Evolutionary conservation across 2,888 invertebrate genomes (phyloP).

Genomic region (Tetragonula carbonaria): DNA sequence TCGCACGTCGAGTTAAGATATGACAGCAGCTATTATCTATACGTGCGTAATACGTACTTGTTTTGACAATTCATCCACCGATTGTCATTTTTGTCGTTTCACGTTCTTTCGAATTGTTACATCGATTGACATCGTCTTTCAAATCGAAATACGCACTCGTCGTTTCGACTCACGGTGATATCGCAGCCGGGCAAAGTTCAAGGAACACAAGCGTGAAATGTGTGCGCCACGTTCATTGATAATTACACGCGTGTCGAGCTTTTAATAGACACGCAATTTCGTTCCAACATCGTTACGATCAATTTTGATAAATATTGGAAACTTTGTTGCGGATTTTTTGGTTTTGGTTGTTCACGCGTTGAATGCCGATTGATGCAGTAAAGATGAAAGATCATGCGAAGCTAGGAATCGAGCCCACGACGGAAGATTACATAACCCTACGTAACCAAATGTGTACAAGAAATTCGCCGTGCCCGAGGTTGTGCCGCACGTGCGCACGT

Average conservation of each 20-base stretch:
- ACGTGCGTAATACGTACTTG: neutral
- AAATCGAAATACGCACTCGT: neutral
- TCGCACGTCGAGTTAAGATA: neutral
- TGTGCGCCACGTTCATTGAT: conserved; percentile 35
- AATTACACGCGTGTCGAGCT: neutral
- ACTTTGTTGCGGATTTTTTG: too few relatives aligned
- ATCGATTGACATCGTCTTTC: neutral
- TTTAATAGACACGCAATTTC: too few relatives aligned
- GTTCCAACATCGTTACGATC: neutral
- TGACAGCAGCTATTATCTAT: neutral
- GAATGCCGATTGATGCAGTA: too few relatives aligned
- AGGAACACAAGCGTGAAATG: neutral
- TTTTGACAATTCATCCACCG: neutral
- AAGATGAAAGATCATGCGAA: neutral
- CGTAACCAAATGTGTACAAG: conserved; percentile 35
- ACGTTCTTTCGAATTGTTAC: neutral
- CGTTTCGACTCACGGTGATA: neutral
- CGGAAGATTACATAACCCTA: conserved; percentile 43
- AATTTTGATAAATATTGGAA: neutral
- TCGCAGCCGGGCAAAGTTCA: neutral
- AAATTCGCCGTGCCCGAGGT: conserved; percentile 48
- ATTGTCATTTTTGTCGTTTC: neutral
- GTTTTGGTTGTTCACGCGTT: too few relatives aligned
- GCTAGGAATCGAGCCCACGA: conserved; percentile 16
- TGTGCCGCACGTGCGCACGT: conserved; percentile 42